These are phyloP conservation scores for Tragelaphus strepsiceros DNA, from an alignment of 2,113 vertebrate species.

Conservation along the genomic window DNA sequence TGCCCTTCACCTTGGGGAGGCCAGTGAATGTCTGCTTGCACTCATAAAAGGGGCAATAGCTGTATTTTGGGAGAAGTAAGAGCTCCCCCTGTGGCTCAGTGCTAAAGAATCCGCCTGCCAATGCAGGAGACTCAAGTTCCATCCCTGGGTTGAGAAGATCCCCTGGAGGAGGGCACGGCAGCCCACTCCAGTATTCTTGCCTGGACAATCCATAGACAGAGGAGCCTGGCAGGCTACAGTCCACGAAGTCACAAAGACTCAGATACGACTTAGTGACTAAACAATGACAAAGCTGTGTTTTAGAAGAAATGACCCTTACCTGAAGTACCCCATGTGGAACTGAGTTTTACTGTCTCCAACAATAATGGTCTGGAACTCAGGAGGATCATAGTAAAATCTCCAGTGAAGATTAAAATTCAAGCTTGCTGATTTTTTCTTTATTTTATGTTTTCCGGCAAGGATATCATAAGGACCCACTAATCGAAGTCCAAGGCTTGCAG, in stretches of 20 bases:
- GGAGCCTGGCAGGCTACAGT: background rate
- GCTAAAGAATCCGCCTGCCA: background rate
- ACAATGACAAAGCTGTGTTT: background rate
- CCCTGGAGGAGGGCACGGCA: background rate
- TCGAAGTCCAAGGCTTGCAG: conserved; percentile 85
- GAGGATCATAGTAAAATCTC: conserved; percentile 97
- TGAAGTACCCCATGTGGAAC: conserved; percentile 97
- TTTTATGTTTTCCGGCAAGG: conserved; percentile 90
- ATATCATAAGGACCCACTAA: conserved; percentile 96
- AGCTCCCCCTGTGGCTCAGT: background rate
- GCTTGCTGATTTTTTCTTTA: conserved; percentile 74
- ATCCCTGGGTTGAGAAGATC: background rate
- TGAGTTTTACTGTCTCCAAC: conserved; percentile 85
- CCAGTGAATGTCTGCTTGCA: background rate
- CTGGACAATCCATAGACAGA: background rate
- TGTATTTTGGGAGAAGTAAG: background rate
- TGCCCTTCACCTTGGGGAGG: background rate
- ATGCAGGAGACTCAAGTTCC: background rate
- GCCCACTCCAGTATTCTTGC: background rate
- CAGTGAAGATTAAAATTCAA: conserved; percentile 92
- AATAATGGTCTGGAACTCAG: conserved; percentile 96
- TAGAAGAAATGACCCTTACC: conserved; percentile 78
- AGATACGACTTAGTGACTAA: background rate
- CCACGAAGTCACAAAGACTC: background rate
- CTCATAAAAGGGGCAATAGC: background rate